phyloP scores from a whole-genome alignment of 2,797 vertebrate genomes.

The Microchirus variegatus region DNA sequence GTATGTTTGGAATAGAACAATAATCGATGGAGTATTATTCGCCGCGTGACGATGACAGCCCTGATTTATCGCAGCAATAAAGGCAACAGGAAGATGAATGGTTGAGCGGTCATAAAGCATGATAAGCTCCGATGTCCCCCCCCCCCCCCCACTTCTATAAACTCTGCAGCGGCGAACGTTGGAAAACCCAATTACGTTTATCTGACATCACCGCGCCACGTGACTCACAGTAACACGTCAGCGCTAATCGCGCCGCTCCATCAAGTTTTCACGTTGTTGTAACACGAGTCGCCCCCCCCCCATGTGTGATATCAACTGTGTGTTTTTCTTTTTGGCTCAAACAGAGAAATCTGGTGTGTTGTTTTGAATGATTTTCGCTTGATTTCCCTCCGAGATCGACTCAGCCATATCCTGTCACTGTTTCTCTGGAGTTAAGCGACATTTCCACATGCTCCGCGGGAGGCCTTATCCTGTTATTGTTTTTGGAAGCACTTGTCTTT shows the following conservation, averaged over 20 bases:
- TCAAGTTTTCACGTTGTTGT: constrained; percentile 8
- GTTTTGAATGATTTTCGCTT: constrained; percentile 46
- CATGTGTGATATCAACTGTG: too few species aligned
- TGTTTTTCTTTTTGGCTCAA: not conserved
- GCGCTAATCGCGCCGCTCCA: constrained; percentile 13
- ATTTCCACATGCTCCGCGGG: constrained; percentile 34
- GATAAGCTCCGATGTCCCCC: constrained; percentile 18
- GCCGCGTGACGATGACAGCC: not conserved
- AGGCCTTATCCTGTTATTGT: constrained; percentile 66
- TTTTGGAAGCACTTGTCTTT: constrained; percentile 34
- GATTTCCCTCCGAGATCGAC: constrained; percentile 29
- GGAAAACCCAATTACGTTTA: constrained; percentile 25
- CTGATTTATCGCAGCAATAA: constrained; percentile 38
- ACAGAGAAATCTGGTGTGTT: constrained; percentile 2
- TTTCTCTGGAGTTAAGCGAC: constrained; percentile 14
- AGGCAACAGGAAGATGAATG: constrained; percentile 16
- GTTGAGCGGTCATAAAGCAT: constrained; percentile 7
- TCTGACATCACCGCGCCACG: constrained; percentile 19
- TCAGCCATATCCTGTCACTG: constrained; percentile 35
- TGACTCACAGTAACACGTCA: constrained; percentile 14
- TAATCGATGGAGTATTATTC: constrained; percentile 7
- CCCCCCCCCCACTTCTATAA: constrained; percentile 31
- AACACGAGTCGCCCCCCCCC: too few species aligned
- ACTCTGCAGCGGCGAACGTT: constrained; percentile 8
- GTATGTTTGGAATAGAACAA: not conserved